Conservation (phyloP, 2,113 vertebrate species). For the Arothron firmamentum region DNA sequence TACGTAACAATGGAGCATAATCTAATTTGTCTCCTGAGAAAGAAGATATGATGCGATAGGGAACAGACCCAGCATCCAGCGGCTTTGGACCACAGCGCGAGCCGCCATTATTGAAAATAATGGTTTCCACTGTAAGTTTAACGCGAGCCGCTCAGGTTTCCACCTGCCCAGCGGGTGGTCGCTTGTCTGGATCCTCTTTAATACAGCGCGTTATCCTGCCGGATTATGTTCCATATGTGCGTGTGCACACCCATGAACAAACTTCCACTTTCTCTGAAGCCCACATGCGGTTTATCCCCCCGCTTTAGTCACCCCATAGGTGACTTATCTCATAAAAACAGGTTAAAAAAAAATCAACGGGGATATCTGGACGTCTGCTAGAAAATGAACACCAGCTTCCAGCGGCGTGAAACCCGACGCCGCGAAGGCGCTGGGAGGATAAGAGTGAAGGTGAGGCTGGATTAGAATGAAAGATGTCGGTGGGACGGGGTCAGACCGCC, state of each 20-base stretch:
- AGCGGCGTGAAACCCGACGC: conserved; percentile 22
- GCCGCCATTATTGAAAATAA: conserved; percentile 15
- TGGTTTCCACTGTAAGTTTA: conserved; percentile 13
- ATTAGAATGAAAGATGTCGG: conserved; percentile 24
- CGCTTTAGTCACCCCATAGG: conserved; percentile 44
- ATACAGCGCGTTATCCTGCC: conserved; percentile 41
- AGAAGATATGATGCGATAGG: neutral
- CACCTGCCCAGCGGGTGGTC: conserved; percentile 43
- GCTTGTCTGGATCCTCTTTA: conserved; percentile 47
- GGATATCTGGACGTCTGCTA: conserved; percentile 27
- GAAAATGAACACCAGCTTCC: conserved; percentile 36
- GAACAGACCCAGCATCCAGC: neutral
- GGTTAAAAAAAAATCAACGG: conserved; percentile 19
- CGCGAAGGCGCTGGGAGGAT: conserved; percentile 21
- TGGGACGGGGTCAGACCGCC: neutral
- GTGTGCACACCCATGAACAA: conserved; percentile 24
- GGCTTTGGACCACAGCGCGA: conserved; percentile 7
- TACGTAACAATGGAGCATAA: neutral
- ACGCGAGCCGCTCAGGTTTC: conserved; percentile 35
- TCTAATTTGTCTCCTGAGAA: neutral
- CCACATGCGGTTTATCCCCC: conserved; percentile 34
- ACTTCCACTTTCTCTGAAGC: conserved; percentile 31
- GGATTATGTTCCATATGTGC: conserved; percentile 55
- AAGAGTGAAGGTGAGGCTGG: conserved; percentile 10
- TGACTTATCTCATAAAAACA: conserved; percentile 30